Conservation (phyloP, 2,888 invertebrate genomes). For the Erebia aethiops region DNA sequence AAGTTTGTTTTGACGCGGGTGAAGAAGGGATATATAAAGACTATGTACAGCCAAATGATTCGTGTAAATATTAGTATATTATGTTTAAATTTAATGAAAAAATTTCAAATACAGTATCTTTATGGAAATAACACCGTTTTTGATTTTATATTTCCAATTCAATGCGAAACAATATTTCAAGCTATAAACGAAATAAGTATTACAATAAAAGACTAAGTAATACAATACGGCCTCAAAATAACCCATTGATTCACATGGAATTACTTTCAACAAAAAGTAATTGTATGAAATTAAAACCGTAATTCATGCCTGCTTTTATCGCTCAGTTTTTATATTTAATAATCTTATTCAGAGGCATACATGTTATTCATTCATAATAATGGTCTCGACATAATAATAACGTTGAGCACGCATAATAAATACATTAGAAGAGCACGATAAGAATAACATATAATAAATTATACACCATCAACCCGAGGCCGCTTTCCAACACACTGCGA, state of each 20-base stretch:
- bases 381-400: slow-evolving; percentile 14
- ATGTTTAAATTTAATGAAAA: slow-evolving; percentile 77
- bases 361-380: slow-evolving; percentile 9
- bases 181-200: not conserved
- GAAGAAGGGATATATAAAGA: slow-evolving; percentile 57
- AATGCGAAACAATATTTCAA: not conserved
- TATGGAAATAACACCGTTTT: slow-evolving; percentile 63
- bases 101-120: slow-evolving; percentile 81
- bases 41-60: slow-evolving; percentile 77
- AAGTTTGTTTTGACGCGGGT: slow-evolving; percentile 56
- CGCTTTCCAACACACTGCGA: slow-evolving; percentile 56
- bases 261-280: slow-evolving; percentile 7
- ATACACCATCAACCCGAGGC: slow-evolving; percentile 44
- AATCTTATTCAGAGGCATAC: not conserved
- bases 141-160: slow-evolving; percentile 41
- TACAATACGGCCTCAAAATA: not conserved
- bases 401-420: slow-evolving; percentile 18
- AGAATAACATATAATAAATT: slow-evolving; percentile 54
- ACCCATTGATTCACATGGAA: slow-evolving; percentile 36
- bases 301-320: slow-evolving; percentile 2
- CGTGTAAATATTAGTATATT: slow-evolving; percentile 75
- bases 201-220: not conserved
- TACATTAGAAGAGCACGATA: slow-evolving; percentile 35
- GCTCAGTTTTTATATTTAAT: not conserved
- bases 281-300: not conserved